Base-by-base conservation (phyloP, 30 jellyfish, hydroid and myxozoan species). In the Aurelia sp. region DNA sequence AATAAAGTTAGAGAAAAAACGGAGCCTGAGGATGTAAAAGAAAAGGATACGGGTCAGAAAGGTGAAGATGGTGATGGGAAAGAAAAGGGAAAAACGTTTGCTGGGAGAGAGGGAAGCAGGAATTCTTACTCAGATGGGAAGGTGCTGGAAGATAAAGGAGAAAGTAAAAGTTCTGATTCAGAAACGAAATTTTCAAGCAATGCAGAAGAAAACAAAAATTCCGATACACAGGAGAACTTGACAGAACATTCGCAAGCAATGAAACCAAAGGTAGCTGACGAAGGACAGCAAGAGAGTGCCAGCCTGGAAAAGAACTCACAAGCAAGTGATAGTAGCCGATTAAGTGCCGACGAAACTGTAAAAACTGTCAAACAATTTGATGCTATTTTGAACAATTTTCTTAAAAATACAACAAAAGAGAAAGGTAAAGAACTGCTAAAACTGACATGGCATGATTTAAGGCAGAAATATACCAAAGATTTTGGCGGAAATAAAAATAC, bases 381-480 rank as follows among this genome's bases (percentile, higher is more conserved):
- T 35, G 48, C 60, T 1, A 22, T 82, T 18, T 27, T 82, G 47
- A 71, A 62, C 47, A 53, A 11, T 4, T 71, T 82, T 69, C 60
- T 82, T 12, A 82, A 69, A 16, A 71, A 59, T 47, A 22, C 78
- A 8, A 37, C 74, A 4, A 75, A 68, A 13, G 92, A 59, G 85
- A 62, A 69, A 55, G 50, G 77, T 9, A 64, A 82, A 33, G 79
- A 82, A 40, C 48, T 82, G 23, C 82, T 82, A 1, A 82, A 82
- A 48, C 50, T 82, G 41, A 82, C 92, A 19, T 82, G 92, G 92
- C 92, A 82, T 82, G 92, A 82, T 82, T 82, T 82, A 19, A 82
- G 85, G 57, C 52, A 71, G 31, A 70, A 60, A 19, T 30, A 82
- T 48, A 53, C 79, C 1, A 19, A 51, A 41, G 72, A 80, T 13